Percentiles rank a stretch among this genome's conserved stretches.
Conservation (phyloP, 1,140 invertebrate genomes). For the Calliopsis andreniformis region DNA sequence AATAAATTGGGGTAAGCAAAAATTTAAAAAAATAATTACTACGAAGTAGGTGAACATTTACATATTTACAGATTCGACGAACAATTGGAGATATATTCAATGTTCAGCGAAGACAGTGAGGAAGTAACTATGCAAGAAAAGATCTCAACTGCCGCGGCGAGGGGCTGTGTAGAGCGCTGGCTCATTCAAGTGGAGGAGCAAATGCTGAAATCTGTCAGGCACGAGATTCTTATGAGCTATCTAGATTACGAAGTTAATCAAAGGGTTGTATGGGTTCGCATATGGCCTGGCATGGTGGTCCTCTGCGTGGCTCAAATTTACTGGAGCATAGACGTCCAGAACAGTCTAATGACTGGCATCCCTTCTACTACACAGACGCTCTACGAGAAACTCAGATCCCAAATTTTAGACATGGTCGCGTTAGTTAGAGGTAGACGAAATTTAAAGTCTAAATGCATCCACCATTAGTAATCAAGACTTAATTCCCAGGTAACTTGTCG, state of each 20-base stretch:
- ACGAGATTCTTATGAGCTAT: slow-evolving; percentile 88
- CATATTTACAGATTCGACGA: slow-evolving; percentile 84
- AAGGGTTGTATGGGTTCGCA: slow-evolving; percentile 88
- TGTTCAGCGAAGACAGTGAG: slow-evolving; percentile 93
- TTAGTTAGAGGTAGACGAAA: slow-evolving; percentile 71
- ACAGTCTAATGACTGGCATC: slow-evolving; percentile 84
- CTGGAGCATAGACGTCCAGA: slow-evolving; percentile 92
- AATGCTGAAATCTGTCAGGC: slow-evolving; percentile 89
- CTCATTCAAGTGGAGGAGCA: slow-evolving; percentile 91
- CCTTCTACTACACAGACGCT: slow-evolving; percentile 82
- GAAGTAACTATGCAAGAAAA: slow-evolving; percentile 86
- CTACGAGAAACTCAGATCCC: slow-evolving; percentile 81
- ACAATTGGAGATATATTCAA: slow-evolving; percentile 90
- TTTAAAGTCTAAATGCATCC: neutral
- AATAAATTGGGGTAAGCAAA: slow-evolving; percentile 76
- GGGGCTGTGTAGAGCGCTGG: slow-evolving; percentile 97
- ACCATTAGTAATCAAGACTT: neutral
- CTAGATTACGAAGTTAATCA: slow-evolving; percentile 85
- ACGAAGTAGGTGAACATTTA: neutral
- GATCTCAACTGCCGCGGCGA: slow-evolving; percentile 90
- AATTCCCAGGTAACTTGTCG: slow-evolving; percentile 82
- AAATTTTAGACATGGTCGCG: slow-evolving; percentile 85
- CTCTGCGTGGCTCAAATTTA: slow-evolving; percentile 93
- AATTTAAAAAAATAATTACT: neutral
- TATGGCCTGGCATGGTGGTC: slow-evolving; percentile 95